Evolutionary conservation across 2,888 invertebrate genomes (phyloP), one percentile per base, ranked within the genome.

Genomic region (Habrosyne pyritoides): DNA sequence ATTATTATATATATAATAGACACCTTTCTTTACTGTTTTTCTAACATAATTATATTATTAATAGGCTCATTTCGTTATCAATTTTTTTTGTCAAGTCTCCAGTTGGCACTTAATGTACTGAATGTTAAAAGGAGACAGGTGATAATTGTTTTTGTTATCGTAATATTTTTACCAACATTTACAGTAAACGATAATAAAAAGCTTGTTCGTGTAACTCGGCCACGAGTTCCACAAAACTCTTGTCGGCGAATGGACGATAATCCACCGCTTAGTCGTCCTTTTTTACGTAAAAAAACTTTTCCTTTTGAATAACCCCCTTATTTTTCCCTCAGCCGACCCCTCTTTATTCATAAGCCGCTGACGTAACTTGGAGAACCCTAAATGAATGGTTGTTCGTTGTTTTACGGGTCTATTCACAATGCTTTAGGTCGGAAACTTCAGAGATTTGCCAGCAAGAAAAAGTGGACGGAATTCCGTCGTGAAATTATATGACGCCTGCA

Each of bases 311-410:
- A 86, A 85, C 84, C 83, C 81, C 82, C 81, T 84, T 79, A 85
- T 86, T 91, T 87, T 87, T 84, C 81, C 79, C 73, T 69, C 73
- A 76, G 77, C 79, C 83, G 82, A 80, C 81, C 77, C 87, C 88
- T 87, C 87, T 89, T 91, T 91, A 91, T 91, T 90, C 89, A 91
- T 90, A 90, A 90, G 88, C 86, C 84, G 72, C 84, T 86, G 86
- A 87, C 86, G 89, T 85, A 89, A 90, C 89, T 89, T 83, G 81
- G 85, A 88, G 85, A 85, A 81, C 84, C 88, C 84, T 87, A 90
- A 92, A 91, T 91, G 89, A 91, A 91, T 86, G 91, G 91, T 81
- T 89, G 90, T 91, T 91, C 87, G 86, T 90, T 91, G 89, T 92
- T 92, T 92, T 91, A 92, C 90, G 90, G 87, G 83, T 88, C 89